Percentiles rank a stretch among this genome's conserved stretches.
Evolutionary conservation across 2,888 invertebrate genomes (phyloP).

Genomic region (Eulithis testata): DNA sequence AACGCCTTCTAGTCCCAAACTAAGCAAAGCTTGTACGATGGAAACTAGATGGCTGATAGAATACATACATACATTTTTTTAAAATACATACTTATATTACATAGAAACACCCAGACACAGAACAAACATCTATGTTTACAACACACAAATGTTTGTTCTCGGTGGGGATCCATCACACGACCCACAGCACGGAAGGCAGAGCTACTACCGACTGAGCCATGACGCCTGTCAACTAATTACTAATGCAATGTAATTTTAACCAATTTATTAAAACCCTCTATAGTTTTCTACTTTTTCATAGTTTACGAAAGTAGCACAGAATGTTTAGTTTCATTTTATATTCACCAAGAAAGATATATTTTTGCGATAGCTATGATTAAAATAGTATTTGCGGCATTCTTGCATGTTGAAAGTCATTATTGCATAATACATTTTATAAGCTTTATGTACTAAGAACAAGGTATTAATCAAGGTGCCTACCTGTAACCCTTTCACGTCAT

Average conservation of each 20-base stretch:
- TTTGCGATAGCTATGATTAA: constrained; percentile 4
- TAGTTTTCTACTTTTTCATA: constrained; percentile 23
- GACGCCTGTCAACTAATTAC: too few species aligned
- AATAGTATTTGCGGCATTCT: constrained; percentile 19
- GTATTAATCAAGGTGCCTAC: constrained; percentile 30
- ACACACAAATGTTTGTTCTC: too few species aligned
- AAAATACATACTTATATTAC: too few species aligned
- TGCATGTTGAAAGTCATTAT: constrained; percentile 42
- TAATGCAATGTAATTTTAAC: constrained; percentile 35
- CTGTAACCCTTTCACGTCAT: constrained; percentile 8
- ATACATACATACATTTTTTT: too few species aligned
- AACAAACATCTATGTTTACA: too few species aligned
- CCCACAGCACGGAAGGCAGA: too few species aligned
- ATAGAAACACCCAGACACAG: too few species aligned
- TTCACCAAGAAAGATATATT: background rate
- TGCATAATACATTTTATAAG: constrained; percentile 34
- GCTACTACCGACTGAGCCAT: too few species aligned
- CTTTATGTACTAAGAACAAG: constrained; percentile 5
- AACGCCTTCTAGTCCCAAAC: too few species aligned
- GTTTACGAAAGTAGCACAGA: background rate
- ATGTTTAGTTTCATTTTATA: background rate
- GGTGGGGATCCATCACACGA: too few species aligned
- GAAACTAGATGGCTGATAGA: too few species aligned
- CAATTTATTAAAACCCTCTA: constrained; percentile 36
- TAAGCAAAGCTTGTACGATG: too few species aligned